Evolutionary conservation across 2,113 vertebrate species (phyloP).

Genomic region (Phaetusa simplex): DNA sequence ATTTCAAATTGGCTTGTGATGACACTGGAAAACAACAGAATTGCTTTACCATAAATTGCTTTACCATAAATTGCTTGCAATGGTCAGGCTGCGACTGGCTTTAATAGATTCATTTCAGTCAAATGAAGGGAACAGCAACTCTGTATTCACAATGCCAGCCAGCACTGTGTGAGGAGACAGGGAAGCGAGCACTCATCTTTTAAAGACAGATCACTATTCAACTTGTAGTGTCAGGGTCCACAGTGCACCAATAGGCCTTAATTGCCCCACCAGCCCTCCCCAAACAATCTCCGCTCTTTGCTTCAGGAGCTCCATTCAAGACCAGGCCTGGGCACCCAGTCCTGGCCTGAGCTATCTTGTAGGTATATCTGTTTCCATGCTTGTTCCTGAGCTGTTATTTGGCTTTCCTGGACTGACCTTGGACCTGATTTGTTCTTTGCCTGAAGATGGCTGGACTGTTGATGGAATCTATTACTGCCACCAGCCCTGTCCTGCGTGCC

Average conservation of each 20-base stretch:
- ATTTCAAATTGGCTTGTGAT: not conserved
- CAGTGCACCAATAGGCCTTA: not conserved
- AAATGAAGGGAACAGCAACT: not conserved
- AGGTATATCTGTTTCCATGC: not conserved
- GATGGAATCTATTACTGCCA: not conserved
- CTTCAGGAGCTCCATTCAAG: not conserved
- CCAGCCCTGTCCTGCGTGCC: not conserved
- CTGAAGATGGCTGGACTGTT: not conserved
- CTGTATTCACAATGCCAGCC: not conserved
- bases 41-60: not conserved
- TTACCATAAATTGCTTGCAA: not conserved
- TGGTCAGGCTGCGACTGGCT: not conserved
- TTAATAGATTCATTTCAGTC: not conserved
- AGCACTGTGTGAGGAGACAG: not conserved
- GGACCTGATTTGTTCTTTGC: not conserved
- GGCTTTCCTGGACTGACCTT: not conserved
- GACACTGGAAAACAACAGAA: not conserved
- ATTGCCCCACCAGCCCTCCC: not conserved
- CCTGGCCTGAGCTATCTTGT: not conserved
- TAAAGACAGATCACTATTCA: not conserved
- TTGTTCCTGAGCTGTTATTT: not conserved
- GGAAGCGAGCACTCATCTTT: not conserved
- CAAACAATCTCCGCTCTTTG: not conserved
- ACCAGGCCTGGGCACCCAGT: not conserved
- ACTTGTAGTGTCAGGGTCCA: not conserved